phyloP scores from a whole-genome alignment of 2,888 invertebrate genomes.

The Pteria penguin region DNA sequence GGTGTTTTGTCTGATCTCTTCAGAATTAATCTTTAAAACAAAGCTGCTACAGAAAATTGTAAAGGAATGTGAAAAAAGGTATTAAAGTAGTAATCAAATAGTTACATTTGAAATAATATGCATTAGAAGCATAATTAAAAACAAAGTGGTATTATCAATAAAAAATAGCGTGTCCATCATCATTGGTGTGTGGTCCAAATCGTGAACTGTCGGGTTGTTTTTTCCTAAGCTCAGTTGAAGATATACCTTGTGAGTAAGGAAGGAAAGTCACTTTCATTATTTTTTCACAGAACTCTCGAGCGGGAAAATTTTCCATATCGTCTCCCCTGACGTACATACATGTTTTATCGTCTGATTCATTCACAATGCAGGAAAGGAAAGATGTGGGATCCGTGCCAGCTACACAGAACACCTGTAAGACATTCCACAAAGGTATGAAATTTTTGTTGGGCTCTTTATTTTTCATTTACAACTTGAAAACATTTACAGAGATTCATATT shows the following conservation, averaged over 20 bases:
- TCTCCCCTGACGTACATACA: constrained; percentile 74
- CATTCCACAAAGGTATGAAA: not conserved
- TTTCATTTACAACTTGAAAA: too few species aligned
- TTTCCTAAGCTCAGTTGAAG: constrained; percentile 60
- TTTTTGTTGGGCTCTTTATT: too few species aligned
- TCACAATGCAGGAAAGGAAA: constrained; percentile 66
- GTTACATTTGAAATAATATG: too few species aligned
- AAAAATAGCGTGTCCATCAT: constrained; percentile 56
- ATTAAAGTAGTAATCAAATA: too few species aligned
- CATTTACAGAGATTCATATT: too few species aligned
- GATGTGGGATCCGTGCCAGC: constrained; percentile 71
- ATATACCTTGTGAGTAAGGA: constrained; percentile 70
- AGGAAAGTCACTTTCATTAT: constrained; percentile 72
- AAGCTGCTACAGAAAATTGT: too few species aligned
- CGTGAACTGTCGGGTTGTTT: constrained; percentile 51
- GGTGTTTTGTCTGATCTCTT: too few species aligned
- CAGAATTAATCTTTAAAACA: too few species aligned
- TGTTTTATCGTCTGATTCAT: constrained; percentile 54
- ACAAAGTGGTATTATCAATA: too few species aligned
- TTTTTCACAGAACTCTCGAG: constrained; percentile 66
- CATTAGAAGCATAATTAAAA: too few species aligned
- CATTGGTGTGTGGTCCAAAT: constrained; percentile 56
- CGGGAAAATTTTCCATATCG: constrained; percentile 75
- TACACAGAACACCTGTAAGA: constrained; percentile 70
- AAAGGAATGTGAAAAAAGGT: too few species aligned